phyloP scores from a whole-genome alignment of 2,888 invertebrate species.

The Erebia palarica region DNA sequence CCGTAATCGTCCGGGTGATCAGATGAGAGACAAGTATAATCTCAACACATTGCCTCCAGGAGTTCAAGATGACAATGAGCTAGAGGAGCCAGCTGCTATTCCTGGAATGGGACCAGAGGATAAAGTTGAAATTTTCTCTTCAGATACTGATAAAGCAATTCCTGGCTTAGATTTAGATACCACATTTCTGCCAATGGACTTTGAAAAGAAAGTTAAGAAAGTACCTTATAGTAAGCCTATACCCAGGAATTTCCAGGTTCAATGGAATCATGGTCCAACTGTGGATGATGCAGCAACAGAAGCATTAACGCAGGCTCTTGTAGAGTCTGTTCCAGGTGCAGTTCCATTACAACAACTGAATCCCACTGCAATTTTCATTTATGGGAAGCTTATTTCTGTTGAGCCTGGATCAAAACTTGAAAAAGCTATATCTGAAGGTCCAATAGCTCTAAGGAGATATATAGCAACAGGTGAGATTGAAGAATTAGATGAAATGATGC shows the following conservation, averaged over 20 bases:
- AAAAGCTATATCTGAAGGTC: slow-evolving; percentile 89
- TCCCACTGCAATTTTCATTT: slow-evolving; percentile 91
- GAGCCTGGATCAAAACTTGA: slow-evolving; percentile 90
- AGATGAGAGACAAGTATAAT: slow-evolving; percentile 99
- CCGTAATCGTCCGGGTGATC: slow-evolving; percentile 98
- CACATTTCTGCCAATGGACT: slow-evolving; percentile 84
- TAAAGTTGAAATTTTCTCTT: slow-evolving; percentile 89
- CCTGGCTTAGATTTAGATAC: slow-evolving; percentile 94
- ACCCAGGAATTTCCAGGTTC: slow-evolving; percentile 97
- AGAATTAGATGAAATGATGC: slow-evolving; percentile 90
- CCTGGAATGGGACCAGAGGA: slow-evolving; percentile 99
- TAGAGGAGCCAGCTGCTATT: slow-evolving; percentile 91
- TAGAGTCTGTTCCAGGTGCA: slow-evolving; percentile 90
- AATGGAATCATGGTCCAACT: slow-evolving; percentile 92
- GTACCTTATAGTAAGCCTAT: slow-evolving; percentile 98
- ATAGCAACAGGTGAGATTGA: slow-evolving; percentile 92
- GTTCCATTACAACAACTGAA: slow-evolving; percentile 89
- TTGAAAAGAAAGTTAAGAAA: slow-evolving; percentile 89
- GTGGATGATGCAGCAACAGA: slow-evolving; percentile 81
- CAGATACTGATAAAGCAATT: slow-evolving; percentile 85
- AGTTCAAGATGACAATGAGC: slow-evolving; percentile 77
- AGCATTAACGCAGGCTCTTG: slow-evolving; percentile 87
- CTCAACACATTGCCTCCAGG: slow-evolving; percentile 95
- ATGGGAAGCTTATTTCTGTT: slow-evolving; percentile 91
- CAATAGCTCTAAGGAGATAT: slow-evolving; percentile 88